Percentiles rank a stretch among this genome's conserved stretches.
phyloP scores from a whole-genome alignment of 2,797 vertebrate genomes.

The Eurystomus glaucurus region DNA sequence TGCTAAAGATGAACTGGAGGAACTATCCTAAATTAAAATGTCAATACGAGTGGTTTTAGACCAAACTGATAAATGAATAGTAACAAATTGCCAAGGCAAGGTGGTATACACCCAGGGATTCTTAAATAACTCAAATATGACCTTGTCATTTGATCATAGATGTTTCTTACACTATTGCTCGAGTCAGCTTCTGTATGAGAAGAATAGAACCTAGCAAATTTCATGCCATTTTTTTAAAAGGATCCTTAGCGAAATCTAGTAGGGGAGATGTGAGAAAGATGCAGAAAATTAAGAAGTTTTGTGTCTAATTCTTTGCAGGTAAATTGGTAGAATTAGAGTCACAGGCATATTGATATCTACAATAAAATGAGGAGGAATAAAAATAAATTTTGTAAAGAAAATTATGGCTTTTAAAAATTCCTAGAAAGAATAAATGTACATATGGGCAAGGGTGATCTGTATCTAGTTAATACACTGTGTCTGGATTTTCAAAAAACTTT shows the following conservation, averaged over 20 bases:
- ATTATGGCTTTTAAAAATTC: not conserved
- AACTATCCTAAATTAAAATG: slow-evolving; percentile 49
- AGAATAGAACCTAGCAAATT: not conserved
- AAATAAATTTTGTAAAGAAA: not conserved
- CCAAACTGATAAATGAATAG: slow-evolving; percentile 54
- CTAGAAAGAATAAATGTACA: not conserved
- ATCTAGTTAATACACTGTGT: not conserved
- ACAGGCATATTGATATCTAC: not conserved
- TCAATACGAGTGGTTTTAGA: slow-evolving; percentile 45
- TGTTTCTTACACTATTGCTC: slow-evolving; percentile 14
- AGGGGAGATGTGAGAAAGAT: not conserved
- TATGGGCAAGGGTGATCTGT: not conserved
- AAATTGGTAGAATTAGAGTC: not conserved
- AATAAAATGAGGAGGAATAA: not conserved
- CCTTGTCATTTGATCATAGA: slow-evolving; percentile 11
- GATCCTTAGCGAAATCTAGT: not conserved
- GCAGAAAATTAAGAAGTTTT: not conserved
- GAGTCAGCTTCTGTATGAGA: not conserved
- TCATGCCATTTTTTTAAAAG: not conserved
- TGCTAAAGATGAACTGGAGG: not conserved
- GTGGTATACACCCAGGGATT: not conserved
- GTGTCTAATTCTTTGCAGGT: not conserved
- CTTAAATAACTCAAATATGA: slow-evolving; percentile 37
- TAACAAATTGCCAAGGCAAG: slow-evolving; percentile 26
- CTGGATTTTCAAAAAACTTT: not conserved